Evolutionary conservation across 2,888 invertebrate species (phyloP), one percentile per base, ranked within the genome.

Genomic region (Leptothorax acervorum): DNA sequence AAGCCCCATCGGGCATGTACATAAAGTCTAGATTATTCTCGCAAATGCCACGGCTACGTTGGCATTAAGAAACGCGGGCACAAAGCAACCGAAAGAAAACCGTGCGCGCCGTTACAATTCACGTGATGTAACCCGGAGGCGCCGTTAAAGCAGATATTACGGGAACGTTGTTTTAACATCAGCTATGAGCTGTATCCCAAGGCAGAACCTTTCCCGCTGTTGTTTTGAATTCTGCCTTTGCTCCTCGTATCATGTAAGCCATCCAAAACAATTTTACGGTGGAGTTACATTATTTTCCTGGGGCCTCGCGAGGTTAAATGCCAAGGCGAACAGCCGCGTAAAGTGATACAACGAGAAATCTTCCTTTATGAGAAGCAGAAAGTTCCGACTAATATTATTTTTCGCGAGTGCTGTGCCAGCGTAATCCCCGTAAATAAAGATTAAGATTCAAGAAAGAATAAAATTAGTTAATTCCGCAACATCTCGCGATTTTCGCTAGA

Each of bases 111-210:
- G 71, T 70, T 79, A 35, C 57, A 82, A 65, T 78, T 79, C 82
- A 31, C 57, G 45, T 45, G 45, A 57, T 57, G 65, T 57, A 79
- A 65, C 57, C 82, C 48, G 57, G 57, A 83, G 82, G 82, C 79
- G 57, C 57, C 57, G 66, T 83, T 83, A 83, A 66, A 79, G 82
- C 55, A 57, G 82, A 82, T 82, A 78, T 78, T 65, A 65, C 51
- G 71, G 42, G 70, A 79, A 71, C 57, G 79, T 81, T 81, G 60
- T 81, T 71, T 81, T 71, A 81, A 71, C 79, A 60, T 79, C 45
- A 12, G 23, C 57, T 35, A 48, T 23, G 57, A 57, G 70, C 45
- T 42, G 57, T 57, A 65, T 57, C 45, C 78, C 57, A 70, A 68
- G 35, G 70, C 55, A 45, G 23, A 57, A 35, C 5, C 45, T 23